Conservation (phyloP, 2,888 invertebrate species). For the Psococerastis gibbosa region DNA sequence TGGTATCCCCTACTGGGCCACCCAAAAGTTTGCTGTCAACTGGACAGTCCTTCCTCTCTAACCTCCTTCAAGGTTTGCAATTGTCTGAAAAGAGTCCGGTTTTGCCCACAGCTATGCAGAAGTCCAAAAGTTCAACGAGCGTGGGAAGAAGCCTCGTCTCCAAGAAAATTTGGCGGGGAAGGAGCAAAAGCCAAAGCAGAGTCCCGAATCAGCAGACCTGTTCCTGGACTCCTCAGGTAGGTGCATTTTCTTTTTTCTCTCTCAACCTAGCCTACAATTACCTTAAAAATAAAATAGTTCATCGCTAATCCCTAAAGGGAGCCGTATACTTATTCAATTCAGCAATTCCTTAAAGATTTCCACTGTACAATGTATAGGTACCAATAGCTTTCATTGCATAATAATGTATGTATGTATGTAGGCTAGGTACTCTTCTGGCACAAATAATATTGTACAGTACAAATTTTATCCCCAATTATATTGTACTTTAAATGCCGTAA, state of each 20-base stretch:
- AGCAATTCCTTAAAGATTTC: no score
- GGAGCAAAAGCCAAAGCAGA: conserved; percentile 65
- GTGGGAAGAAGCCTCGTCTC: conserved; percentile 54
- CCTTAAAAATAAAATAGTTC: no score
- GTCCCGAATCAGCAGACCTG: conserved; percentile 33
- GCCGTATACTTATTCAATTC: no score
- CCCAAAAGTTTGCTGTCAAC: conserved; percentile 28
- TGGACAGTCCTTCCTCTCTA: conserved; percentile 42
- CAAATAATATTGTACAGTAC: no score
- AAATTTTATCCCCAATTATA: no score
- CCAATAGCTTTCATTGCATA: no score
- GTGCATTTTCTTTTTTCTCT: conserved; percentile 20
- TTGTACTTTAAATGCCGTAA: no score
- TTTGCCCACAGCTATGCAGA: conserved; percentile 51
- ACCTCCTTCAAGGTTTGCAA: conserved; percentile 37
- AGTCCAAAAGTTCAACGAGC: conserved; percentile 74
- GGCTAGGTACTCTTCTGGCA: no score
- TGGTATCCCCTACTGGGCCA: conserved; percentile 27
- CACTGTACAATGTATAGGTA: no score
- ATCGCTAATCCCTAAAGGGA: no score
- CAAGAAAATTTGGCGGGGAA: conserved; percentile 66
- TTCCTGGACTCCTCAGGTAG: conserved; percentile 76
- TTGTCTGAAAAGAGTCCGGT: conserved; percentile 16
- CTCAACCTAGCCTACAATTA: background rate
- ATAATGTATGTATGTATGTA: no score